Conservation (phyloP, 2,797 vertebrate species). For the Enteromius argenteus region DNA sequence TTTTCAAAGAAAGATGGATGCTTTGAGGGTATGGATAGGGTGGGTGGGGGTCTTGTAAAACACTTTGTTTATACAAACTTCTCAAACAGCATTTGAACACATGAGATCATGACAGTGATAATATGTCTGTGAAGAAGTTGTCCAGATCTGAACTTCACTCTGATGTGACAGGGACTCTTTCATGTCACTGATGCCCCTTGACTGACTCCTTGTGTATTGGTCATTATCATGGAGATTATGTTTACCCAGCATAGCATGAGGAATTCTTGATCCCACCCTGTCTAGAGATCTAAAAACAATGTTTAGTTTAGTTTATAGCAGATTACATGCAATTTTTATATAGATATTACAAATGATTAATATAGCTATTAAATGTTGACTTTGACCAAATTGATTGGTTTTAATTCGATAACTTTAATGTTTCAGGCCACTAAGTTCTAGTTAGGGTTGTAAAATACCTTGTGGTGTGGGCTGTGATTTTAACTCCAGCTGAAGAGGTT, state of each 20-base stretch:
- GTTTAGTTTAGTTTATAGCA: neutral
- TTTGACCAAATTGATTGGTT: neutral
- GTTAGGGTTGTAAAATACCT: neutral
- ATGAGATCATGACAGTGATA: constrained; percentile 42
- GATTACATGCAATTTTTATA: neutral
- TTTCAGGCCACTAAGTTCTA: neutral
- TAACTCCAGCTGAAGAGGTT: constrained; percentile 61
- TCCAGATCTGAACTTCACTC: constrained; percentile 52
- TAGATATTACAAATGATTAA: neutral
- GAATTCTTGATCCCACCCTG: neutral
- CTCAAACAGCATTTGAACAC: constrained; percentile 40
- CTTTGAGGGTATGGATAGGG: constrained; percentile 32
- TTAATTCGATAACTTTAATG: neutral
- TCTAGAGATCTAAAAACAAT: neutral
- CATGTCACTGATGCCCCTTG: constrained; percentile 63
- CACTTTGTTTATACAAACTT: constrained; percentile 42
- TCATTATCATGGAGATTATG: constrained; percentile 27
- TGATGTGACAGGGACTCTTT: constrained; percentile 42
- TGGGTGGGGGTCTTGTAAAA: constrained; percentile 26
- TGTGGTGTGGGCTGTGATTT: constrained; percentile 47
- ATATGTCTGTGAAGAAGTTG: constrained; percentile 43
- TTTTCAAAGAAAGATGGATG: constrained; percentile 29
- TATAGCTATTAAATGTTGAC: neutral
- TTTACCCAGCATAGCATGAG: neutral
- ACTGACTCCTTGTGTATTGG: constrained; percentile 67